phyloP scores from a whole-genome alignment of 1,140 invertebrate genomes.

The Pinna nobilis region DNA sequence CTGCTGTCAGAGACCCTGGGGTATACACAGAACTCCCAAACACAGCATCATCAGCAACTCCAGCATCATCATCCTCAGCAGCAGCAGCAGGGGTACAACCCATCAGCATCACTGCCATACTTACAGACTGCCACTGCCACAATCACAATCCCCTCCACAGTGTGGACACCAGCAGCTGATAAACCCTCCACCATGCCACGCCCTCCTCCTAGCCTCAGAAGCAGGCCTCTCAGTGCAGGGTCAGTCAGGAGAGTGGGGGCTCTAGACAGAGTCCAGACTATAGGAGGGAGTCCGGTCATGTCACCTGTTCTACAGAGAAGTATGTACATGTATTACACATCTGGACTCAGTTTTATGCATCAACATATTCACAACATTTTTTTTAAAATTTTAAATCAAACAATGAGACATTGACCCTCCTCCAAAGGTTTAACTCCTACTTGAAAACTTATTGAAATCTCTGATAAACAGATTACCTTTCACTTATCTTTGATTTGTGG shows the following conservation, averaged over 20 bases:
- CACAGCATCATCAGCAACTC: background rate
- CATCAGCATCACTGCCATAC: slow-evolving; percentile 46
- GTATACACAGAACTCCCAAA: slow-evolving; percentile 38
- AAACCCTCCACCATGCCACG: slow-evolving; percentile 44
- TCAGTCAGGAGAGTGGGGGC: slow-evolving; percentile 38
- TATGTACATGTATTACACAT: slow-evolving; percentile 8
- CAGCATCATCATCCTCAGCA: slow-evolving; percentile 5
- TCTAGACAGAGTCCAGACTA: slow-evolving; percentile 25
- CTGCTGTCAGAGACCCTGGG: slow-evolving; percentile 45
- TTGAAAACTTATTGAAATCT: too few relatives aligned
- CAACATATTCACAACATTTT: background rate
- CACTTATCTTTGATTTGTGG: too few relatives aligned
- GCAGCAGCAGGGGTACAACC: slow-evolving; percentile 5
- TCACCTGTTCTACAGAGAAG: slow-evolving; percentile 20
- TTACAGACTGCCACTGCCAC: slow-evolving; percentile 45
- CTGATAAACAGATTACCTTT: too few relatives aligned
- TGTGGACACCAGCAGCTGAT: slow-evolving; percentile 54
- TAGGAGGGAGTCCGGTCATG: slow-evolving; percentile 31
- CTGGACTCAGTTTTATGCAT: background rate
- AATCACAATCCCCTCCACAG: slow-evolving; percentile 48
- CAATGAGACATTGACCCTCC: background rate
- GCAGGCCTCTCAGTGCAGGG: slow-evolving; percentile 69
- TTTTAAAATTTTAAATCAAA: background rate
- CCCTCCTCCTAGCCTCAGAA: slow-evolving; percentile 62
- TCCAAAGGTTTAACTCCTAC: background rate